These are phyloP conservation scores for Pinctada fucata DNA, from an alignment of 2,888 invertebrate genomes.

Conservation along the genomic window DNA sequence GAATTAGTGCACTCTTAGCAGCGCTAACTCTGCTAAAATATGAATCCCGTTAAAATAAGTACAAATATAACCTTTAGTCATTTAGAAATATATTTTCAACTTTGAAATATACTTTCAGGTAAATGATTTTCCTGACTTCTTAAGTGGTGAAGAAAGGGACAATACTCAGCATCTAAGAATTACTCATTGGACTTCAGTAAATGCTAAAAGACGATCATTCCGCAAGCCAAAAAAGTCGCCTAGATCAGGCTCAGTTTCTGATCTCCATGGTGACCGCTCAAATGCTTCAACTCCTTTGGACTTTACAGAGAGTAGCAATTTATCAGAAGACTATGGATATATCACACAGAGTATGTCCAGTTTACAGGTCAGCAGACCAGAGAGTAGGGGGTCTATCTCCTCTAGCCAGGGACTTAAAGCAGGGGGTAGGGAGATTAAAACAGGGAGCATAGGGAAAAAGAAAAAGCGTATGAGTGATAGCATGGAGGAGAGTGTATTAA, in stretches of 20 bases:
- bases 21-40: no score
- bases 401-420: conserved; percentile 39
- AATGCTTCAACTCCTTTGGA: conserved; percentile 66
- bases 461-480: conserved; percentile 62
- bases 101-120: conserved; percentile 57
- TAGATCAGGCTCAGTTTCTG: conserved; percentile 49
- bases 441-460: conserved; percentile 54
- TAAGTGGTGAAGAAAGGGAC: conserved; percentile 70
- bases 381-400: conserved; percentile 59
- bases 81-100: no score
- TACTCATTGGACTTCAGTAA: conserved; percentile 65
- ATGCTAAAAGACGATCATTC: conserved; percentile 51
- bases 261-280: conserved; percentile 58
- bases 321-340: conserved; percentile 63
- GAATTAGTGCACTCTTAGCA: no score
- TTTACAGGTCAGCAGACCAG: conserved; percentile 54
- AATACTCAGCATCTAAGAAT: conserved; percentile 74
- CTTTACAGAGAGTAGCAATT: conserved; percentile 55
- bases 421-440: conserved; percentile 42
- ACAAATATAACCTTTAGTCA: no score
- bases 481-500: conserved; percentile 59
- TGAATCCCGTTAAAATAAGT: no score
- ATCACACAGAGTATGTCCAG: conserved; percentile 54
- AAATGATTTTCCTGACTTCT: conserved; percentile 74
- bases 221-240: conserved; percentile 57